A percentile compares a stretch with the other conserved stretches of the same genome.
phyloP scores from a whole-genome alignment of 1,140 invertebrate species.

The Archegozetes longisetosus region DNA sequence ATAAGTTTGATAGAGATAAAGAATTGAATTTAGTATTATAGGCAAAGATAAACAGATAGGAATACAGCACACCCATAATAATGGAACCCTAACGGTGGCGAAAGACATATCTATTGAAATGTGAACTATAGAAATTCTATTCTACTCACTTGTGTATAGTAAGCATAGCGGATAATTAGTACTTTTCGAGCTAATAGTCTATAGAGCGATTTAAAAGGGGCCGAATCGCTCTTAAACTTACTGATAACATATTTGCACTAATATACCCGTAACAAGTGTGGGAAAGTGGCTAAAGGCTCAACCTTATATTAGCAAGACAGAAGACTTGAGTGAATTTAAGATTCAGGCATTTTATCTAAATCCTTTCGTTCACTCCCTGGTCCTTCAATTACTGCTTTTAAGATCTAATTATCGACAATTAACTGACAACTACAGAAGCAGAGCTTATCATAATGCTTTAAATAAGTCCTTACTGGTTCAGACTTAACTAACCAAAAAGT shows the following conservation, averaged over 20 bases:
- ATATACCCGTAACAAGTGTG: not conserved
- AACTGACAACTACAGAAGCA: too few species aligned
- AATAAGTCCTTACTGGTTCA: too few species aligned
- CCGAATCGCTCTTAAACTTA: not conserved
- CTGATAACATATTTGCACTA: not conserved
- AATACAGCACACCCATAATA: not conserved
- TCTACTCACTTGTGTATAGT: not conserved
- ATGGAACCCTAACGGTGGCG: not conserved
- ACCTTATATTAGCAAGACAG: too few species aligned
- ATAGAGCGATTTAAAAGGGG: not conserved
- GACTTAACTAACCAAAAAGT: too few species aligned
- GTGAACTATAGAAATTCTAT: not conserved
- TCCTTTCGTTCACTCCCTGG: too few species aligned
- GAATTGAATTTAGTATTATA: not conserved
- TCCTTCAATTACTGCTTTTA: too few species aligned
- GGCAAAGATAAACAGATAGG: not conserved
- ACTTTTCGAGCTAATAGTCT: not conserved
- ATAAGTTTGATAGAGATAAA: not conserved
- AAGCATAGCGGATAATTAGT: not conserved
- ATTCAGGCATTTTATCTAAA: too few species aligned
- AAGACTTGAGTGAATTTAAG: too few species aligned
- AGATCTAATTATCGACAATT: too few species aligned
- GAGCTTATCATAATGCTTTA: too few species aligned
- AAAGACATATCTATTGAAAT: not conserved
- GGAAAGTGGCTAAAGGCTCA: too few species aligned